Conservation (phyloP, 2,888 invertebrate species). For the Cistogaster globosa region DNA sequence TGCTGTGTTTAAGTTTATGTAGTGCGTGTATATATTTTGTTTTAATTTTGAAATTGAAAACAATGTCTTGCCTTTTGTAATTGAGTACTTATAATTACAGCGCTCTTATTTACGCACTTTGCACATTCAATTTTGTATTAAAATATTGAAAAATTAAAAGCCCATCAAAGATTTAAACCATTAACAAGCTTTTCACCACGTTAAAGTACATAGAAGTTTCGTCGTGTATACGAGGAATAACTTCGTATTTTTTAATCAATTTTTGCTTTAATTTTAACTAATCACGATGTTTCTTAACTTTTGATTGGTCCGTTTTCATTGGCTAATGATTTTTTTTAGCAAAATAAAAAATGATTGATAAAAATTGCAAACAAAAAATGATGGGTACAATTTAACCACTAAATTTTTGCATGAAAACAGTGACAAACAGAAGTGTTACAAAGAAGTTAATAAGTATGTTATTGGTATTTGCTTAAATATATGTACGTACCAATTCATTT, state of each 20-base stretch:
- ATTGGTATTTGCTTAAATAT: background rate
- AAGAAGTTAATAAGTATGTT: no score
- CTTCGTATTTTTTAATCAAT: background rate
- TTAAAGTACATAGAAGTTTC: background rate
- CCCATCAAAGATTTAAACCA: slow-evolving; percentile 19
- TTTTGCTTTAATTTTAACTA: background rate
- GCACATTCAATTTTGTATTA: background rate
- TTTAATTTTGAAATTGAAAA: no score
- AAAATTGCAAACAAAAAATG: slow-evolving; percentile 42
- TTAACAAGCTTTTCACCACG: background rate
- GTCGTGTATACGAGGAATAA: background rate
- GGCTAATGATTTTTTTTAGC: slow-evolving; percentile 35
- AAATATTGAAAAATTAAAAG: no score
- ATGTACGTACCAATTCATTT: background rate
- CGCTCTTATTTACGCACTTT: background rate
- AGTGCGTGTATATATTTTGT: no score
- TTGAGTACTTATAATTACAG: no score
- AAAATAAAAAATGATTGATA: slow-evolving; percentile 44
- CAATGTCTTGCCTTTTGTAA: no score
- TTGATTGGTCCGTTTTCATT: slow-evolving; percentile 32
- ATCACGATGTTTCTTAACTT: background rate
- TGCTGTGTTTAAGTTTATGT: no score
- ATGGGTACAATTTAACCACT: slow-evolving; percentile 19
- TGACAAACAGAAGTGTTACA: slow-evolving; percentile 13
- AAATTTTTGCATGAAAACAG: background rate